Base-by-base conservation (phyloP, 2,113 vertebrate species). In the Cisticola juncidis region DNA sequence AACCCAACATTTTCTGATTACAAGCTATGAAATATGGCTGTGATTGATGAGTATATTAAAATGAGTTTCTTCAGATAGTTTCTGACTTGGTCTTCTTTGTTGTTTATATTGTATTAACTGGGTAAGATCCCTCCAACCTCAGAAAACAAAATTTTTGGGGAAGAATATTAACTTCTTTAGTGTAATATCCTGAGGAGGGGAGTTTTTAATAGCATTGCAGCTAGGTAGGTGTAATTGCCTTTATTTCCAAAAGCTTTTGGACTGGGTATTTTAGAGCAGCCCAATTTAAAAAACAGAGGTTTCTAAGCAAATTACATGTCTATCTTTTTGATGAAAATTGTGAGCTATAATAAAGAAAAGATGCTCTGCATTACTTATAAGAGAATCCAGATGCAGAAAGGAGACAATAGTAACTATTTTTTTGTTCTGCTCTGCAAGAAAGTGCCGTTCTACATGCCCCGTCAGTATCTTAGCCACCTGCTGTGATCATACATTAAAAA, bases 391-490 rank as follows among this genome's bases (percentile, higher is more conserved):
- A 14, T 50, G 12, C 25, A 66, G 25, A 78, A 56, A 81, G 4
- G 11, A 51, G 6, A 40, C 6, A 38, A 44, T 4, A 79, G 1
- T 5, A 74, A 28, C 9, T 23, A 7, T 38, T 51, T 36, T 36
- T 35, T 47, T 42, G 7, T 58, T 60, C 13, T 74, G 5, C 19
- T 74, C 45, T 10, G 5, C 13, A 56, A 84, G 8, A 57, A 51
- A 38, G 1, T 42, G 6, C 2, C 62, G 18, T 28, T 16, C 6
- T 51, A 29, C 6, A 5, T 28, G 4, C 14, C 2, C 38, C 5
- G 12, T 9, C 38, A 18, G 25, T 8, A 14, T 33, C 2, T 42
- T n/a, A 51, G 13, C 4, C 6, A 38, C 5, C 6, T 54, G 13
- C 12, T n/a, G 4, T 60, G 24, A 28, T 16, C 19, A 44, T 12